Base-by-base conservation (phyloP, 2,888 invertebrate species). In the Volucella inanis region DNA sequence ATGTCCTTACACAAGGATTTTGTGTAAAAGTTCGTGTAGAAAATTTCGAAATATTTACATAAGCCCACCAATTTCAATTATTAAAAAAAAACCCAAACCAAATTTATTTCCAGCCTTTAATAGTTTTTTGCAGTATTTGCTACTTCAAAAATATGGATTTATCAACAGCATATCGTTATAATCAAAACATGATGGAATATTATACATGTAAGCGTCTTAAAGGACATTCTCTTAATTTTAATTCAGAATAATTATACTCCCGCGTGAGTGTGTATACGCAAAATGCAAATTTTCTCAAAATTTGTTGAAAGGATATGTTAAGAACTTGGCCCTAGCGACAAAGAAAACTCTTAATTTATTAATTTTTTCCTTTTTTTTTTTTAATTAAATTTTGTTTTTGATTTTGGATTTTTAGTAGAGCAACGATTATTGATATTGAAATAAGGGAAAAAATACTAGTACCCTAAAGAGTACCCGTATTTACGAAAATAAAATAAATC, bases 171-270 rank as follows among this genome's bases (percentile, higher is more conserved):
- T 98, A 98, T 93, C 95, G 98, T 90, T 98, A 98, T 94, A 98
- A 98, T 93, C 98, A 98, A 92, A 98, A 98, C 93, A 98, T 98
- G 98, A 98, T 98, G 98, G 98, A 98, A 94, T 98, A 98, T 93
- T 98, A 98, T 92, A 98, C 98, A 92, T 98, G 97, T 97, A 95
- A 97, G 81, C 31, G 52, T 14, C 4, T n/a, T 2, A 59, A 71
- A 59, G 71, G 50, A 41, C 31, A 9, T n/a, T 49, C 12, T 15
- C 11, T 14, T 1, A 31, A 10, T 12, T 45, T 54, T 6, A 4
- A 31, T 31, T 31, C 31, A 6, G 31, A 6, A 6, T 31, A 31
- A 31, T 31, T 6, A 31, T 31, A 31, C 6, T 31, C 22, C 50
- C 18, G 50, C 10, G 50, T 22, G 50, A 18, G 50, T 18, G 10